Evolutionary conservation across 2,888 invertebrate genomes (phyloP).

Genomic region (Stenoptilia bipunctidactyla): DNA sequence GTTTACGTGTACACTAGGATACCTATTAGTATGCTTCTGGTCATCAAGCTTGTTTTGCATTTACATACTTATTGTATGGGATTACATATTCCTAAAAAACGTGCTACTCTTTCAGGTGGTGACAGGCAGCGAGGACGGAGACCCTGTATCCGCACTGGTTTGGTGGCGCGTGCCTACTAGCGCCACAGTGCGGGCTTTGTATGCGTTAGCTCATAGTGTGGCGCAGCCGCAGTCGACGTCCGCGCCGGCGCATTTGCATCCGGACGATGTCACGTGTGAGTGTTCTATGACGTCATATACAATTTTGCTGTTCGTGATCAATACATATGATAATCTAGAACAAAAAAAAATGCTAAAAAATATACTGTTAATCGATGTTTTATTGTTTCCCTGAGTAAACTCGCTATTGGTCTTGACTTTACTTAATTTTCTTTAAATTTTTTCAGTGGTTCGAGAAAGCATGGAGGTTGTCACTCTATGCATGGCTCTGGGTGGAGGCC

Average conservation of each 20-base stretch:
- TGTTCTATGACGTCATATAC: too few relatives aligned
- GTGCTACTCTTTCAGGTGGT: slow-evolving; percentile 34
- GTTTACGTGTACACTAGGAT: too few relatives aligned
- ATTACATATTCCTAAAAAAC: neutral
- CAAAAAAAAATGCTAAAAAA: neutral
- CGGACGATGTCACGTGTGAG: slow-evolving; percentile 75
- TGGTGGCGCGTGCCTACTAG: slow-evolving; percentile 59
- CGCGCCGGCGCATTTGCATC: slow-evolving; percentile 74
- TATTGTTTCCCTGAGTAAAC: too few relatives aligned
- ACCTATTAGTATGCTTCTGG: too few relatives aligned
- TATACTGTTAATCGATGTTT: neutral
- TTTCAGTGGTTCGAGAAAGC: slow-evolving; percentile 88
- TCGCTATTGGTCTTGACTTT: too few relatives aligned
- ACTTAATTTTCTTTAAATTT: too few relatives aligned
- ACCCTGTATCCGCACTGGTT: slow-evolving; percentile 46
- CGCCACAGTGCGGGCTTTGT: slow-evolving; percentile 55
- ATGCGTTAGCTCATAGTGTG: slow-evolving; percentile 47
- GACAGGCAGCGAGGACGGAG: slow-evolving; percentile 44
- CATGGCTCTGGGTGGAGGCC: slow-evolving; percentile 89
- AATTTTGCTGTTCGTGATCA: slow-evolving; percentile 1
- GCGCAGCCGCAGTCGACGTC: slow-evolving; percentile 39
- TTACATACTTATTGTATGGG: too few relatives aligned
- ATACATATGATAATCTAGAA: too few relatives aligned
- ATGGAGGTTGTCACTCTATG: slow-evolving; percentile 92
- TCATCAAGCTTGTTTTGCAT: too few relatives aligned